These are phyloP conservation scores for Stegostoma tigrinum DNA, from an alignment of 2,113 vertebrate genomes.

Conservation along the genomic window DNA sequence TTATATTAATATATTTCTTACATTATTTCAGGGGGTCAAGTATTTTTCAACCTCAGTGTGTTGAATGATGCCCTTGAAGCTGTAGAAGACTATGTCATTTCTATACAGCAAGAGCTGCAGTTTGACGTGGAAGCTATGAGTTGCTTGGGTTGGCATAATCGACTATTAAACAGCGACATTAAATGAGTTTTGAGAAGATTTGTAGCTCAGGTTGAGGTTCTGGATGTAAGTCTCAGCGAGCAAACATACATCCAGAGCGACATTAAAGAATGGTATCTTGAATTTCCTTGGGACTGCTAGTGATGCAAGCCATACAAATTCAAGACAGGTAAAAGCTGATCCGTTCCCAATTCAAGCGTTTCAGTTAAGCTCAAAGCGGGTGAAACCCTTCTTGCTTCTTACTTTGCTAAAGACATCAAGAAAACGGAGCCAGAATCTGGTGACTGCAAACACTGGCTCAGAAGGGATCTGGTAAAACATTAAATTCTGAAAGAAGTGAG, in stretches of 20 bases:
- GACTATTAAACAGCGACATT: background rate
- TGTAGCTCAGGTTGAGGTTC: too few relatives aligned
- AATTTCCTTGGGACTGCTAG: background rate
- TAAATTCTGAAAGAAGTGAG: background rate
- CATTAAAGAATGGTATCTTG: background rate
- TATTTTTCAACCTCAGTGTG: background rate
- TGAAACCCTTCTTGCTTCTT: background rate
- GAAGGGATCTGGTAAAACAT: background rate
- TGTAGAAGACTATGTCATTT: background rate
- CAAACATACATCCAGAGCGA: too few relatives aligned
- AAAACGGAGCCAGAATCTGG: background rate
- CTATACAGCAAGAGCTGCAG: background rate
- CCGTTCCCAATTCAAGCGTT: background rate
- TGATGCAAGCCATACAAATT: background rate
- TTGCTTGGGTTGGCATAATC: background rate
- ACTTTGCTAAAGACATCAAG: background rate
- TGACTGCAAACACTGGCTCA: background rate
- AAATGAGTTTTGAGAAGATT: too few relatives aligned
- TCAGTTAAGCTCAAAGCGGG: background rate
- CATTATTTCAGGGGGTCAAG: background rate
- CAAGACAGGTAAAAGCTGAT: background rate
- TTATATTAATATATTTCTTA: background rate
- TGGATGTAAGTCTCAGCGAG: too few relatives aligned
- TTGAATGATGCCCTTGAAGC: background rate
- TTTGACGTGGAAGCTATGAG: background rate